Percentiles rank a stretch among this genome's conserved stretches.
Conservation (phyloP, 2,888 invertebrate genomes). For the Shargacucullia verbasci region DNA sequence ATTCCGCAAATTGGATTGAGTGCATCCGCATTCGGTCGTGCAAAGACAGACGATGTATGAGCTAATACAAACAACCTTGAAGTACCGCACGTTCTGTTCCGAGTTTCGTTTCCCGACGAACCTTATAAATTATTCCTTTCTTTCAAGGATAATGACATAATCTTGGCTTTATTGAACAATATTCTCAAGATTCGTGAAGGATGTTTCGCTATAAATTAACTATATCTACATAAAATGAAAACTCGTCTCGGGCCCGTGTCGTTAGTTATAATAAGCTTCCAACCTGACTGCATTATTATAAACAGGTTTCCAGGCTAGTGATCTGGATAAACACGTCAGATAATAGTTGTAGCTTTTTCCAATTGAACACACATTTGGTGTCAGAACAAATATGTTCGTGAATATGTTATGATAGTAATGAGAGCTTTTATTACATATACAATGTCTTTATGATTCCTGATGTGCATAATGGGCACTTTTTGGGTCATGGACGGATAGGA, state of each 20-base stretch:
- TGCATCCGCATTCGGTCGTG: slow-evolving; percentile 11
- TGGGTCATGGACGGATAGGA: no score
- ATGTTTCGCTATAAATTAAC: slow-evolving; percentile 7
- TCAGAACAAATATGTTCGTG: slow-evolving; percentile 10
- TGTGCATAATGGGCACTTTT: no score
- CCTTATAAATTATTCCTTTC: slow-evolving; percentile 29
- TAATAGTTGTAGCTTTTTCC: slow-evolving; percentile 37
- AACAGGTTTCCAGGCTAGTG: slow-evolving; percentile 49
- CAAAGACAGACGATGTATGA: slow-evolving; percentile 8
- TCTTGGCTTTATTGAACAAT: slow-evolving; percentile 29
- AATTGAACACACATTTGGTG: slow-evolving; percentile 33
- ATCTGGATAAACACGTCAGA: slow-evolving; percentile 51
- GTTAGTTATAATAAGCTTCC: slow-evolving; percentile 14
- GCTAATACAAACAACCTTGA: neutral
- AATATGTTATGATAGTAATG: slow-evolving; percentile 5
- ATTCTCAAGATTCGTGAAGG: slow-evolving; percentile 12
- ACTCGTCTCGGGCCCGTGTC: slow-evolving; percentile 19
- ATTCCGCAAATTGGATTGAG: slow-evolving; percentile 16
- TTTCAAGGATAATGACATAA: slow-evolving; percentile 30
- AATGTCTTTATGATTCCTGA: no score
- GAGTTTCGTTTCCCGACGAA: slow-evolving; percentile 12
- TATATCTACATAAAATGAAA: slow-evolving; percentile 11
- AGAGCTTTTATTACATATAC: no score
- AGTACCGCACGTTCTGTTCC: neutral
- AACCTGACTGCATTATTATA: slow-evolving; percentile 45